Evolutionary conservation across 2,797 vertebrate genomes (phyloP).

Genomic region (Acomys russatus): DNA sequence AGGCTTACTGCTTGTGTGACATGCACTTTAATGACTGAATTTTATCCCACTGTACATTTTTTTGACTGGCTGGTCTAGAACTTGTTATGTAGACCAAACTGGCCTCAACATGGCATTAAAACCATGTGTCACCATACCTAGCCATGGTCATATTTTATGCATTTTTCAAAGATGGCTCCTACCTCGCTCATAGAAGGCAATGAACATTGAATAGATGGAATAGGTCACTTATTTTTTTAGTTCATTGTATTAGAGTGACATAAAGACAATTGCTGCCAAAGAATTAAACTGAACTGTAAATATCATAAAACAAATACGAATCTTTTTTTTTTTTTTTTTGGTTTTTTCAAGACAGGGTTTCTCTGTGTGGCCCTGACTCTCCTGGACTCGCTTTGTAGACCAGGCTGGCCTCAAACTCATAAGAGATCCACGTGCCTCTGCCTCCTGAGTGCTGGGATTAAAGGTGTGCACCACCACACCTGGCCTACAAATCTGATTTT

Average conservation of each 20-base stretch:
- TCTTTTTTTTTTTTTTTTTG: too few species aligned
- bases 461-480: too few species aligned
- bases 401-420: too few species aligned
- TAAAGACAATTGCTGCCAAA: conserved; percentile 47
- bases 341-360: too few species aligned
- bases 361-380: too few species aligned
- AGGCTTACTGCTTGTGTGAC: background rate
- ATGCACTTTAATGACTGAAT: background rate
- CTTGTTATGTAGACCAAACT: background rate
- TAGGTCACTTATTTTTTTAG: conserved; percentile 61
- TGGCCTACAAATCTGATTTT: background rate
- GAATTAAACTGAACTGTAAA: conserved; percentile 21
- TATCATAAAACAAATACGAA: conserved; percentile 8
- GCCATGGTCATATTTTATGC: background rate
- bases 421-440: too few species aligned
- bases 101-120: background rate
- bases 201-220: conserved; percentile 24
- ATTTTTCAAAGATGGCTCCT: conserved; percentile 29
- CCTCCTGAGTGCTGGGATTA: too few species aligned
- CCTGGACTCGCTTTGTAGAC: too few species aligned
- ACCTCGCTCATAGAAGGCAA: conserved; percentile 42
- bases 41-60: background rate
- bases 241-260: conserved; percentile 57
- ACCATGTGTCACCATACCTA: background rate
- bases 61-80: background rate